These are phyloP conservation scores for Eucriotettix oculatus DNA, from an alignment of 2,888 invertebrate genomes.

Conservation along the genomic window DNA sequence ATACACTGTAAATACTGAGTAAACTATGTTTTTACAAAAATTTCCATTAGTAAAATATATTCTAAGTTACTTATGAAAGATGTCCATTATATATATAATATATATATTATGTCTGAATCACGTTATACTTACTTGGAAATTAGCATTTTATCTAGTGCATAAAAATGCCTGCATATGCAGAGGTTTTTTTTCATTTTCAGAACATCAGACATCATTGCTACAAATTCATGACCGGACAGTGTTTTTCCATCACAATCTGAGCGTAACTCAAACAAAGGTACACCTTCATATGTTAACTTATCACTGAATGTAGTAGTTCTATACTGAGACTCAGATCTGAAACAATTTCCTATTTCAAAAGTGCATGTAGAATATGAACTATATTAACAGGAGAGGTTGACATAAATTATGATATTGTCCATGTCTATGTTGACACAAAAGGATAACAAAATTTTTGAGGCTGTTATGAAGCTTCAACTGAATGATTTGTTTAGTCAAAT, in stretches of 20 bases:
- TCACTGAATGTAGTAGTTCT: conserved; percentile 20
- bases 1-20: too few relatives aligned
- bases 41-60: too few relatives aligned
- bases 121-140: conserved; percentile 42
- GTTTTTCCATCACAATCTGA: conserved; percentile 17
- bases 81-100: too few relatives aligned
- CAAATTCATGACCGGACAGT: conserved; percentile 41
- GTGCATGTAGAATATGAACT: too few relatives aligned
- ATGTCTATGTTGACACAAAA: too few relatives aligned
- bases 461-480: too few relatives aligned
- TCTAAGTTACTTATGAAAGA: too few relatives aligned
- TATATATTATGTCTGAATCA: neutral
- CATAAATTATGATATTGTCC: too few relatives aligned
- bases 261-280: conserved; percentile 2
- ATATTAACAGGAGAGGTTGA: too few relatives aligned
- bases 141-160: conserved; percentile 60
- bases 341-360: neutral
- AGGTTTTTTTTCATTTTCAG: conserved; percentile 88
- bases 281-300: conserved; percentile 19
- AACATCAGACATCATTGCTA: conserved; percentile 72
- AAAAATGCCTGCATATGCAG: conserved; percentile 84
- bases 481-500: too few relatives aligned
- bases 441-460: too few relatives aligned
- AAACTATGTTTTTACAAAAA: too few relatives aligned
- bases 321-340: conserved; percentile 24